Evolutionary conservation across 2,888 invertebrate species (phyloP).

Genomic region (Agonopterix alstromeriana): DNA sequence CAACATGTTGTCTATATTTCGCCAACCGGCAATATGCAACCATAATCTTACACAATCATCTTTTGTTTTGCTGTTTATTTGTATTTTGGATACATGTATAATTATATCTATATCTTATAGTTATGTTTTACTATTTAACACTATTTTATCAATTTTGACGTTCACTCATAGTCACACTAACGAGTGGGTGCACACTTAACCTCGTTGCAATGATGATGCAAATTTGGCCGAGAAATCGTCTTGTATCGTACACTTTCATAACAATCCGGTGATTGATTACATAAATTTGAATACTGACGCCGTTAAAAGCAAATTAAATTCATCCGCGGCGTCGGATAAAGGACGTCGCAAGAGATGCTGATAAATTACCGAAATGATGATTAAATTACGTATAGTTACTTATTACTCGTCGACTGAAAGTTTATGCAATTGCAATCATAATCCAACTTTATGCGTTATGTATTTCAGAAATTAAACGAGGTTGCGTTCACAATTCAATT

Average conservation of each 20-base stretch:
- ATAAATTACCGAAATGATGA: constrained; percentile 59
- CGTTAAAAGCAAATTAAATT: constrained; percentile 71
- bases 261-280: constrained; percentile 73
- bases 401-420: background rate
- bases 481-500: too few species aligned
- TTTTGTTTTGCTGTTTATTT: too few species aligned
- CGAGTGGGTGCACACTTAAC: constrained; percentile 36
- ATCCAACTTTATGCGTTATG: background rate
- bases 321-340: constrained; percentile 65
- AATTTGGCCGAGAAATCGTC: constrained; percentile 66
- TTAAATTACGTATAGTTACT: constrained; percentile 44
- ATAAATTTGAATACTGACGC: constrained; percentile 70
- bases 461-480: too few species aligned
- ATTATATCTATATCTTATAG: too few species aligned
- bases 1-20: too few species aligned
- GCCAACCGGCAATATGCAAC: too few species aligned
- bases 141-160: too few species aligned
- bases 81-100: too few species aligned
- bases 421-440: constrained; percentile 8
- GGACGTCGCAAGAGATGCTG: constrained; percentile 56
- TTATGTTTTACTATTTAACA: too few species aligned
- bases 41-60: too few species aligned
- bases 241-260: constrained; percentile 71
- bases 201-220: constrained; percentile 61
- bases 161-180: constrained; percentile 2